Evolutionary conservation across 2,888 invertebrate genomes (phyloP), one percentile per base, ranked within the genome.

Genomic region (Oeneis ivallda): DNA sequence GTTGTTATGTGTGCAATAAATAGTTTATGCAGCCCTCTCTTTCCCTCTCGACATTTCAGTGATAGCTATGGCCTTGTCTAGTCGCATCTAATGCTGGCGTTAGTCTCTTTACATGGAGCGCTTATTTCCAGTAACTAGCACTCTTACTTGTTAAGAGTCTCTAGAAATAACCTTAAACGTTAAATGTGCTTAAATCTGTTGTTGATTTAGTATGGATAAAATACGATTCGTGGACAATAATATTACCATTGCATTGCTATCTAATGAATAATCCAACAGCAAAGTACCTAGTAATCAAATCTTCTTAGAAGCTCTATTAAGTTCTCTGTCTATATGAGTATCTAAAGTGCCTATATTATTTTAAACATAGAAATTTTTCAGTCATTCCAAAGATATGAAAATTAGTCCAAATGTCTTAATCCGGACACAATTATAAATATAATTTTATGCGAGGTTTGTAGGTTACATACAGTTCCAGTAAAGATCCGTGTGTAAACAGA

Each of bases 31-130:
- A 83, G 82, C 91, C 86, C 81, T 91, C 92, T 91, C 91, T 90
- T 89, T 92, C 90, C 83, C 83, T 85, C 92, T 87, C 90, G 86
- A 89, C 92, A 91, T 91, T 92, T 91, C 89, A 90, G 89, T 89
- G 91, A 91, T 92, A 92, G 89, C 86, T 89, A 82, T 86, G 89
- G 92, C 91, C 92, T 92, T 90, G 92, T 92, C 92, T 92, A 91
- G 90, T 92, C 89, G 89, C 92, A 92, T 92, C 92, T 91, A 92
- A 92, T 90, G 87, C 90, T 88, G 85, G 90, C 86, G 77, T 87
- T 89, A 89, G 91, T 84, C 77, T 75, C 86, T 92, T 92, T 82
- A 84, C 78, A 83, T 73, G 69, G 69, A 62, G 63, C 67, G 64
- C 64, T 71, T 76, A 72, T 69, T 68, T 73, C 73, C 68, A 86